A percentile compares a stretch with the other conserved stretches of the same genome.
Conservation (phyloP, 2,888 invertebrate species). For the Dermolepida albohirtum region DNA sequence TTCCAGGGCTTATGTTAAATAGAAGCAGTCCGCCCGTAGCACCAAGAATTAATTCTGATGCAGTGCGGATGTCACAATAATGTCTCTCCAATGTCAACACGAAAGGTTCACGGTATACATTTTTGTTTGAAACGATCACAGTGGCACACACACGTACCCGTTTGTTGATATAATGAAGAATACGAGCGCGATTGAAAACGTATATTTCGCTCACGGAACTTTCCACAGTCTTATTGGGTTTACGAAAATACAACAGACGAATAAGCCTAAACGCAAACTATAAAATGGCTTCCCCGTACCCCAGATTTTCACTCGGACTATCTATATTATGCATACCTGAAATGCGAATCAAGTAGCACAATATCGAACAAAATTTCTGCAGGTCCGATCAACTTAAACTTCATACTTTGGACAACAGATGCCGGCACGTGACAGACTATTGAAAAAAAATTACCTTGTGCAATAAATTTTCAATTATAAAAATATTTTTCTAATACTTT, state of each 20-base stretch:
- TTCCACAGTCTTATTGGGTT: slow-evolving; percentile 1
- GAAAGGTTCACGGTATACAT: slow-evolving; percentile 53
- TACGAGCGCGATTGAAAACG: slow-evolving; percentile 38
- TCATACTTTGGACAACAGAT: slow-evolving; percentile 38
- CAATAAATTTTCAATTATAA: too few relatives aligned
- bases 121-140: neutral
- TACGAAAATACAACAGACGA: slow-evolving; percentile 25
- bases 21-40: slow-evolving; percentile 60
- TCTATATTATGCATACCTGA: slow-evolving; percentile 33
- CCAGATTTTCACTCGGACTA: slow-evolving; percentile 63
- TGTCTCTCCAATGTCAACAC: slow-evolving; percentile 61
- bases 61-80: slow-evolving; percentile 56
- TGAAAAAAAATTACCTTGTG: too few relatives aligned
- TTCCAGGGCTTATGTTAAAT: slow-evolving; percentile 70
- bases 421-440: slow-evolving; percentile 20
- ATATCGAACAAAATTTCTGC: slow-evolving; percentile 11
- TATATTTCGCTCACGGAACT: neutral
- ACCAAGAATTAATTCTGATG: slow-evolving; percentile 55
- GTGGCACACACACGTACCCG: slow-evolving; percentile 24
- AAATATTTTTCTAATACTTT: too few relatives aligned
- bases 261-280: slow-evolving; percentile 48
- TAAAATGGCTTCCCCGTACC: slow-evolving; percentile 64
- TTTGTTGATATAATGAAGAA: slow-evolving; percentile 5
- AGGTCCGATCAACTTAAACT: slow-evolving; percentile 11
- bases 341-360: slow-evolving; percentile 13